Percentiles rank a stretch among this genome's conserved stretches.
phyloP scores from a whole-genome alignment of 2,888 invertebrate genomes.

The Aphelenchoides bicaudatus region DNA sequence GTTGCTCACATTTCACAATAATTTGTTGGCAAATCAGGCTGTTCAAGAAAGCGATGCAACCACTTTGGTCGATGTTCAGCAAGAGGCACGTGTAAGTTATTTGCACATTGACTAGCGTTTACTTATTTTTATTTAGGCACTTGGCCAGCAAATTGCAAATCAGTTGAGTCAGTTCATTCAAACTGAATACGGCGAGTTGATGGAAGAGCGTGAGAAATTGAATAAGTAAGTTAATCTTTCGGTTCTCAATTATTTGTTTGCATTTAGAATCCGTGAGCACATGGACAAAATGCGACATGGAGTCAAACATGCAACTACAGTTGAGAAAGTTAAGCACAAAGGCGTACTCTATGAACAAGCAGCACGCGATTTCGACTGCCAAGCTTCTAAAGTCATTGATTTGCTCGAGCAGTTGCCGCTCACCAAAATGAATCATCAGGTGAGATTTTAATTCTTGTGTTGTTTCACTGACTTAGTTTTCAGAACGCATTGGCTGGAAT shows the following conservation, averaged over 20 bases:
- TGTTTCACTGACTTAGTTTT: background rate
- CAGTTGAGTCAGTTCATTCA: slow-evolving; percentile 23
- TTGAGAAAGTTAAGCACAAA: slow-evolving; percentile 44
- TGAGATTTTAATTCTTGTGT: background rate
- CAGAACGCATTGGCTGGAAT: background rate
- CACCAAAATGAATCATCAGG: slow-evolving; percentile 24
- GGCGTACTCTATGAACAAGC: slow-evolving; percentile 42
- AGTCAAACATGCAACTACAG: slow-evolving; percentile 42
- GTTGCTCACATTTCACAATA: slow-evolving; percentile 21
- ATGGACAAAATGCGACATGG: slow-evolving; percentile 44
- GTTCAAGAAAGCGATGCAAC: slow-evolving; percentile 21
- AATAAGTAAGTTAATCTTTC: slow-evolving; percentile 20
- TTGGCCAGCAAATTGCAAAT: slow-evolving; percentile 13
- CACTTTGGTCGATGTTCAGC: slow-evolving; percentile 24
- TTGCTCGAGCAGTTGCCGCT: slow-evolving; percentile 20
- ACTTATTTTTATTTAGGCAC: background rate
- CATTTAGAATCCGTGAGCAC: slow-evolving; percentile 30
- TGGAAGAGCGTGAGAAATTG: slow-evolving; percentile 20
- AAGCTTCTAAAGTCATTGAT: slow-evolving; percentile 31
- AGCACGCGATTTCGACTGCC: slow-evolving; percentile 40
- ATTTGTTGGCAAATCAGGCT: slow-evolving; percentile 12
- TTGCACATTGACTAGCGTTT: slow-evolving; percentile 14
- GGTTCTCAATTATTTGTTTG: slow-evolving; percentile 10
- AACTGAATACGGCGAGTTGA: slow-evolving; percentile 22
- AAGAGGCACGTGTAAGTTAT: slow-evolving; percentile 18